Evolutionary conservation across 2,888 invertebrate species (phyloP), one percentile per base, ranked within the genome.

Genomic region (Drosophila rubida): DNA sequence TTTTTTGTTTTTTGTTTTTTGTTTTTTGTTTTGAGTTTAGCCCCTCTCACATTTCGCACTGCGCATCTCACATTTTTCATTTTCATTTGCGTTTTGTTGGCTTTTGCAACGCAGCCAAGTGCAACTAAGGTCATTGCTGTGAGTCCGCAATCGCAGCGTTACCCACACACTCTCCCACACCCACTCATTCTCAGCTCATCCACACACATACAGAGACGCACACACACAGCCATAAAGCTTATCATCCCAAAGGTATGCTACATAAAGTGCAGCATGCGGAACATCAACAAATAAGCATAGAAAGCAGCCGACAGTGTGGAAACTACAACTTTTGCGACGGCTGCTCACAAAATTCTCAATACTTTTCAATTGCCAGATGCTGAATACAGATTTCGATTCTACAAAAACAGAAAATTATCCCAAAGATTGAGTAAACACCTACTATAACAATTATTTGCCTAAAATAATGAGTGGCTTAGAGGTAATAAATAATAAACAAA

Each of bases 111-210:
- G 59, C 74, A 73, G 6, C 46, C 50, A 73, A 64, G 60, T 62
- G 50, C 45, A 64, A 35, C 66, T 50, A 65, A 82, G 86, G 79
- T 79, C 79, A 79, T 85, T 79, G 83, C 86, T 82, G 64, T 82
- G 74, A 62, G 64, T 55, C 48, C 46, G 57, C 77, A 71, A 75
- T 75, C 50, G 57, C 49, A 42, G 27, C 53, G 22, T 48, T 9
- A 23, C 39, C 13, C 7, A 22, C 13, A 11, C 39, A 6, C 6
- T 6, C 13, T 30, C 58, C 16, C 42, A 14, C 54, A 14, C 39
- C 3, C 39, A 27, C 16, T 44, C 27, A 23, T 35, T 22, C 8
- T 48, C 4, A 13, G 27, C n/a, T 6, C 2, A 35, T 5, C 9
- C 9, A 30, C 11, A 8, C 35, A 14, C 32, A 16, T 13, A 23